Evolutionary conservation across 1,140 invertebrate genomes (phyloP).

Genomic region (Drosophila obscura): DNA sequence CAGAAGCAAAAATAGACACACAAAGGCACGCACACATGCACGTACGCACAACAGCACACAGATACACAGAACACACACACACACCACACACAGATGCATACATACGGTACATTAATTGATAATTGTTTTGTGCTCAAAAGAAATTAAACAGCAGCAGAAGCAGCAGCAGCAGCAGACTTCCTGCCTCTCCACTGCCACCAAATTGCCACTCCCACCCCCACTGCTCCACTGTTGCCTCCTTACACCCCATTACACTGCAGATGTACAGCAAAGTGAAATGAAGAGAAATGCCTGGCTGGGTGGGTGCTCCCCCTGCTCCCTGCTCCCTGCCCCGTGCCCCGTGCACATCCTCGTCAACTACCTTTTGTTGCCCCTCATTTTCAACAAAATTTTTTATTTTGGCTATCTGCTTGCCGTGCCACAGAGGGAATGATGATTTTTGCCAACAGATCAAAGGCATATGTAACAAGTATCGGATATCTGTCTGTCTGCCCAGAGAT

Average conservation of each 20-base stretch:
- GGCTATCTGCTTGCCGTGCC: too few relatives aligned
- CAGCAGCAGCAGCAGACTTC: not conserved
- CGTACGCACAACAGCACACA: slow-evolving; percentile 19
- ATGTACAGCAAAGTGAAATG: slow-evolving; percentile 35
- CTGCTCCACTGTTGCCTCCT: not conserved
- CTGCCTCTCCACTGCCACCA: not conserved
- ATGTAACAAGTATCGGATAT: too few relatives aligned
- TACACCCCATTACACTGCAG: slow-evolving; percentile 60
- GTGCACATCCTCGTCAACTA: too few relatives aligned
- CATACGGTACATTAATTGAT: slow-evolving; percentile 73
- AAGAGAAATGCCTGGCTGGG: slow-evolving; percentile 8
- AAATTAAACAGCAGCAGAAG: slow-evolving; percentile 65
- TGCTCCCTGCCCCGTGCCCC: too few relatives aligned
- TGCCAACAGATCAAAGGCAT: too few relatives aligned
- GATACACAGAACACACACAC: slow-evolving; percentile 10
- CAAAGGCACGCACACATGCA: slow-evolving; percentile 13
- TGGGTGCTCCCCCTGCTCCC: too few relatives aligned
- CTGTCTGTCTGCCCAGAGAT: too few relatives aligned
- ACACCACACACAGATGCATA: slow-evolving; percentile 15
- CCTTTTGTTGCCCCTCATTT: too few relatives aligned
- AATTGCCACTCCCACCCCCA: not conserved
- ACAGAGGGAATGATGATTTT: too few relatives aligned
- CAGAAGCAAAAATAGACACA: slow-evolving; percentile 12
- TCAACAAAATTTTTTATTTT: too few relatives aligned
- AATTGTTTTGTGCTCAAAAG: slow-evolving; percentile 80